Percentiles rank a stretch among this genome's conserved stretches.
phyloP scores from a whole-genome alignment of 2,113 vertebrate species.

The Rhea pennata region DNA sequence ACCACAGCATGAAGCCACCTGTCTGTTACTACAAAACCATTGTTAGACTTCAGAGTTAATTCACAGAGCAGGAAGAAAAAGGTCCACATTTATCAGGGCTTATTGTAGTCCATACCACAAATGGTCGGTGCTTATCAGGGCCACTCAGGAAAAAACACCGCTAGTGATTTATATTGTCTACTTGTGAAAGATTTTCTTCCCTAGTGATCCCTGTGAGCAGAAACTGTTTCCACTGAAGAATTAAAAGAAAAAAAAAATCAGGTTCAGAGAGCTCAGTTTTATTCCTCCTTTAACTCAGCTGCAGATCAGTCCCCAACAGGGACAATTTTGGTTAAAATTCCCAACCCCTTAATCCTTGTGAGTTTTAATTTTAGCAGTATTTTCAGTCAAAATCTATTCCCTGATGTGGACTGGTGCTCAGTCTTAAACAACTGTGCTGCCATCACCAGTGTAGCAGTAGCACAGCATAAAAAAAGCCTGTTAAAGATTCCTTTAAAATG shows the following conservation, averaged over 20 bases:
- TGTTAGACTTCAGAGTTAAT: background rate
- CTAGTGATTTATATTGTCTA: background rate
- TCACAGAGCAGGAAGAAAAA: background rate
- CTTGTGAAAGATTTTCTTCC: background rate
- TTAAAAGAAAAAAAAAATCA: background rate
- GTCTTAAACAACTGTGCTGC: too few relatives aligned
- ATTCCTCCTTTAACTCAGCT: background rate
- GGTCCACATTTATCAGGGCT: background rate
- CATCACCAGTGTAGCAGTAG: too few relatives aligned
- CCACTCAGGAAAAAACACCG: background rate
- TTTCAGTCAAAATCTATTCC: background rate
- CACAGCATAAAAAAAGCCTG: background rate
- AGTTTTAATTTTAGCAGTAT: background rate
- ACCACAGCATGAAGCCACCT: background rate
- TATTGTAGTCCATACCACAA: background rate
- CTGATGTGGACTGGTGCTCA: too few relatives aligned
- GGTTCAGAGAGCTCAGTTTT: background rate
- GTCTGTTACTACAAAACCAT: background rate
- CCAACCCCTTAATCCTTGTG: fast-evolving
- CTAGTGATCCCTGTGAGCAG: background rate
- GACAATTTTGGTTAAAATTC: background rate
- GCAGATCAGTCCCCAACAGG: background rate
- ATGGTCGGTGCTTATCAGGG: background rate
- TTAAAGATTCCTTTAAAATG: background rate
- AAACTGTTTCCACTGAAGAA: background rate